Conservation (phyloP, 2,888 invertebrate genomes). For the Chalcis sispes region DNA sequence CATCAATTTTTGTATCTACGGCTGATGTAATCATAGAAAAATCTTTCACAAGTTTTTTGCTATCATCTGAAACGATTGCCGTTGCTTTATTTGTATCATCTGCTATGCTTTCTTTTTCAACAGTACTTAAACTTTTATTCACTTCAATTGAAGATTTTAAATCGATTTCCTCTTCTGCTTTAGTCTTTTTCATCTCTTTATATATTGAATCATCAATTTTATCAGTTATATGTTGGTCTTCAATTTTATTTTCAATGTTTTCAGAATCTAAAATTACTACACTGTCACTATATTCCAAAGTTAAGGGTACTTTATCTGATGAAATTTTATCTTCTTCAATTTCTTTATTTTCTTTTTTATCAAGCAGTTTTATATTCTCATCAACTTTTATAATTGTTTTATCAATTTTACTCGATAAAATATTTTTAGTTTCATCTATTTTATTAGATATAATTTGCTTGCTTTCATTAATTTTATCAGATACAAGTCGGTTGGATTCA, state of each 20-base stretch:
- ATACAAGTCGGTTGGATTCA: neutral
- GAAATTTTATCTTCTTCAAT: neutral
- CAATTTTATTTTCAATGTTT: conserved; percentile 19
- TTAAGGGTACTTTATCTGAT: neutral
- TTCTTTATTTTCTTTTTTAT: neutral
- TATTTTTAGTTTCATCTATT: conserved; percentile 6
- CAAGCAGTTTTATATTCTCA: neutral
- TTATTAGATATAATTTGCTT: neutral
- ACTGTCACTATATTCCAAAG: neutral
- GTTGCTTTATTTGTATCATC: no score
- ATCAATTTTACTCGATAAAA: neutral
- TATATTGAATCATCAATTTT: neutral
- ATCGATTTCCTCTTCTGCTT: neutral
- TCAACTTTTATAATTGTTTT: neutral
- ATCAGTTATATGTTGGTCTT: neutral
- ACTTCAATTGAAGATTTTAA: neutral
- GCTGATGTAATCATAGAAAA: no score
- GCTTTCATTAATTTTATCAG: neutral
- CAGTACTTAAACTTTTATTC: no score
- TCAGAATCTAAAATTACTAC: neutral
- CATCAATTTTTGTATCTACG: neutral
- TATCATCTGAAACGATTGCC: no score
- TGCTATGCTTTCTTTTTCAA: no score
- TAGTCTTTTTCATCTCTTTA: neutral
- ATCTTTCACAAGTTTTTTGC: no score